A percentile compares a stretch with the other conserved stretches of the same genome.
phyloP scores from a whole-genome alignment of 2,797 vertebrate species.

The Anas bernieri region DNA sequence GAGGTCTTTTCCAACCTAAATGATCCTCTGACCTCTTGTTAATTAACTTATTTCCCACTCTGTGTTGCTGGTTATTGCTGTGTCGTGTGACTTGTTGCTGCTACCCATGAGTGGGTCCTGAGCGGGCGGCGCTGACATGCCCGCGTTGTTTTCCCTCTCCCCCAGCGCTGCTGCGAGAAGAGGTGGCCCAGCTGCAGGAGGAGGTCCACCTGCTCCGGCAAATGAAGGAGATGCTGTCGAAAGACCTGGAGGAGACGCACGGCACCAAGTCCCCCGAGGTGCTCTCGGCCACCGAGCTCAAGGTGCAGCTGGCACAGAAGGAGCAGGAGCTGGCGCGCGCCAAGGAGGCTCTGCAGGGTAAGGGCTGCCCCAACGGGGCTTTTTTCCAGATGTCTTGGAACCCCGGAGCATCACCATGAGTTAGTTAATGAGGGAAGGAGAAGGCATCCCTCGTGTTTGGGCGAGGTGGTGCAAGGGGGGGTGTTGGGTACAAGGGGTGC shows the following conservation, averaged over 20 bases:
- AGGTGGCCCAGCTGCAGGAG: conserved; percentile 95
- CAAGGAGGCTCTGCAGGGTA: conserved; percentile 97
- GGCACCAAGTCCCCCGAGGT: conserved; percentile 90
- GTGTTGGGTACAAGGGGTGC: fast-evolving
- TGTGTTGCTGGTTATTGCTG: too few relatives aligned
- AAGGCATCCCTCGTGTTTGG: fast-evolving
- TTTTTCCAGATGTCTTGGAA: fast-evolving
- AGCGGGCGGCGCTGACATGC: background rate
- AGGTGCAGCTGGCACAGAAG: conserved; percentile 94
- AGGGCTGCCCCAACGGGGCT: background rate
- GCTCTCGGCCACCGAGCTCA: conserved; percentile 93
- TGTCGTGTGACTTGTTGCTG: too few relatives aligned
- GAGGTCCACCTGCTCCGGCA: conserved; percentile 94
- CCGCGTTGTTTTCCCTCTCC: conserved; percentile 54
- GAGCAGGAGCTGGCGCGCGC: conserved; percentile 94
- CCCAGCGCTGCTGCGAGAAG: conserved; percentile 92
- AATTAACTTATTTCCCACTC: too few relatives aligned
- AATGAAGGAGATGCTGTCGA: conserved; percentile 98
- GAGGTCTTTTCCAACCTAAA: too few relatives aligned
- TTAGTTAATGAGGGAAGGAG: background rate
- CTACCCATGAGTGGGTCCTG: too few relatives aligned
- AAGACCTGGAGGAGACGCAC: conserved; percentile 93
- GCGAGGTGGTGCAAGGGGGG: fast-evolving
- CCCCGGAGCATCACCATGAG: fast-evolving
- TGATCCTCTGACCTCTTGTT: too few relatives aligned